Conservation (phyloP, 2,797 vertebrate genomes). For the Poeciliopsis gracilis region DNA sequence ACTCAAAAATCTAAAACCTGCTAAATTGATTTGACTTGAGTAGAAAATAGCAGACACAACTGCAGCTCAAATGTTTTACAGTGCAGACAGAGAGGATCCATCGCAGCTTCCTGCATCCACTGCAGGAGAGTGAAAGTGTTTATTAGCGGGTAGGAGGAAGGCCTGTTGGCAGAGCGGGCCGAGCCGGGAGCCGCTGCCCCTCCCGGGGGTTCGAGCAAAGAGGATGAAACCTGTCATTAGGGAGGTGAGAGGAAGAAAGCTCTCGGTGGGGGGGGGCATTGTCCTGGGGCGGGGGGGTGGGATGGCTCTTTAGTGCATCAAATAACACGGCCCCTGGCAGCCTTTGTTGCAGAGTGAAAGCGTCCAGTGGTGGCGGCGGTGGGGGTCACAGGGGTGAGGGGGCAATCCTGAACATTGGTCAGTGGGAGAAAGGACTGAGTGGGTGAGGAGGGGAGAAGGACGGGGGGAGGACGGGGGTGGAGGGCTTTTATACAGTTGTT, state of each 20-base stretch:
- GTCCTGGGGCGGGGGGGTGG: constrained; percentile 78
- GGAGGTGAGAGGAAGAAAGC: constrained; percentile 82
- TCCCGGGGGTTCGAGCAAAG: constrained; percentile 73
- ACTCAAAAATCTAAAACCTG: too few relatives aligned
- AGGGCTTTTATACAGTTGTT: constrained; percentile 73
- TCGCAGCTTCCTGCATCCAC: neutral
- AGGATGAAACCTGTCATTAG: constrained; percentile 89
- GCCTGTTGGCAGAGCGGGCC: constrained; percentile 64
- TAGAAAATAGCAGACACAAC: too few relatives aligned
- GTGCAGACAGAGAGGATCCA: neutral
- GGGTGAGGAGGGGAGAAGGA: constrained; percentile 59
- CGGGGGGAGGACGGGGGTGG: constrained; percentile 42
- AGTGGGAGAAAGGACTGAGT: constrained; percentile 73
- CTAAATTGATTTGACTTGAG: too few relatives aligned
- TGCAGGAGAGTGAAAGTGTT: constrained; percentile 54
- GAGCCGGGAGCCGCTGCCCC: constrained; percentile 63
- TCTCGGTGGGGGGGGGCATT: constrained; percentile 77
- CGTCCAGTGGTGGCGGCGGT: constrained; percentile 51
- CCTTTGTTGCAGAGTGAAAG: constrained; percentile 81
- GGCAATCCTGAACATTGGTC: constrained; percentile 73
- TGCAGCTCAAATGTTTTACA: too few relatives aligned
- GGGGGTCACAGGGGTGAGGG: constrained; percentile 70
- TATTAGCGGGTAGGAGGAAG: constrained; percentile 63
- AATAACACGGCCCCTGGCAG: constrained; percentile 81
- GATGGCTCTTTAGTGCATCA: constrained; percentile 82